Conservation (phyloP, 2,113 vertebrate species). For the Pedionomus torquatus region DNA sequence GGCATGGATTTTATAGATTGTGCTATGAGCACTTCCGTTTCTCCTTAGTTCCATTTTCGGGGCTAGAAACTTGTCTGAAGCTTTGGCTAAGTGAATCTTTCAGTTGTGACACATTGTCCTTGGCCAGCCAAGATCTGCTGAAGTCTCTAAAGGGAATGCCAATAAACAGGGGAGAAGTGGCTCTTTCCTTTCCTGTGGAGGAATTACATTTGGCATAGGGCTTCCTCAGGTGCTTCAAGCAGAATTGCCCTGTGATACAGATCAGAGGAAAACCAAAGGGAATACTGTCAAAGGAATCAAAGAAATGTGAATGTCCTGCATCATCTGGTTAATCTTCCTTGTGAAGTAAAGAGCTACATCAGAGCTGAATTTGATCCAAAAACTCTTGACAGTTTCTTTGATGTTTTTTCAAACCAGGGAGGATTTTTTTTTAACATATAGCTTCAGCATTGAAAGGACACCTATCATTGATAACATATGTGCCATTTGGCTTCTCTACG, state of each 20-base stretch:
- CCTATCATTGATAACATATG: not conserved
- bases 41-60: not conserved
- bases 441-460: not conserved
- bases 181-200: not conserved
- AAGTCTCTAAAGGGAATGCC: not conserved
- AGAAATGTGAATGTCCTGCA: slow-evolving; percentile 13
- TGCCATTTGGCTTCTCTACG: not conserved
- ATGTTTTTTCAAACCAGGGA: not conserved
- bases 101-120: not conserved
- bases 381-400: slow-evolving; percentile 22
- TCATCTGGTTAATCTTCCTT: slow-evolving; percentile 48
- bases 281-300: slow-evolving; percentile 23
- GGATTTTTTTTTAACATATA: not conserved
- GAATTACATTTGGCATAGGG: not conserved
- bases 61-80: not conserved
- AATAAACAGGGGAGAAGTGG: not conserved
- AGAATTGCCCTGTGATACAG: not conserved
- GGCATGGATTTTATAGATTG: not conserved
- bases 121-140: not conserved
- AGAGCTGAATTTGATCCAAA: slow-evolving; percentile 29
- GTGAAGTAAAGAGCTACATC: slow-evolving; percentile 14
- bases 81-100: not conserved
- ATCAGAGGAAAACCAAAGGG: slow-evolving; percentile 17
- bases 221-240: not conserved
- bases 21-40: not conserved